Conservation (phyloP, 2,888 invertebrate genomes). For the Villa cingulata region DNA sequence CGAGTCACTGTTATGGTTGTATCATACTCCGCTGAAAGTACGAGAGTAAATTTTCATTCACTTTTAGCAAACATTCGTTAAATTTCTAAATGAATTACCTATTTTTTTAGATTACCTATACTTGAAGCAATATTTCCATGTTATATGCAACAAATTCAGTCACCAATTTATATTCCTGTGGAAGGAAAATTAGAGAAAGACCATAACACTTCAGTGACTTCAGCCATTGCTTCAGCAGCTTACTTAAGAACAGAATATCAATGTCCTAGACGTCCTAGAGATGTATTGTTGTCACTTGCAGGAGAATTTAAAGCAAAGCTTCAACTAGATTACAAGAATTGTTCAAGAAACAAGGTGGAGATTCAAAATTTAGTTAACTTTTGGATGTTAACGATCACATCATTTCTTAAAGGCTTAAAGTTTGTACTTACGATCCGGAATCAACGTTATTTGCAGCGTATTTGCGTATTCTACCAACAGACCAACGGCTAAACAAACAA, state of each 20-base stretch:
- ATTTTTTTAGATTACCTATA: conserved; percentile 83
- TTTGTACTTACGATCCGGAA: conserved; percentile 93
- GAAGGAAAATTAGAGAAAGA: conserved; percentile 90
- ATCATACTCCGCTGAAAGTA: conserved; percentile 93
- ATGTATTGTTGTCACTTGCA: conserved; percentile 81
- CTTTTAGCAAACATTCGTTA: too few relatives aligned
- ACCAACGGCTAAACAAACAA: conserved; percentile 74
- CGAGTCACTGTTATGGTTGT: conserved; percentile 97
- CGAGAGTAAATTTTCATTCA: too few relatives aligned
- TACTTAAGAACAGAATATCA: conserved; percentile 71
- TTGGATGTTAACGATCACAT: conserved; percentile 91
- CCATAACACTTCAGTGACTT: conserved; percentile 61
- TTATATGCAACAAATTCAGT: conserved; percentile 86
- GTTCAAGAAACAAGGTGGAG: conserved; percentile 70
- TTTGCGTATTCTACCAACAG: conserved; percentile 79
- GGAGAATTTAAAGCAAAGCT: conserved; percentile 92
- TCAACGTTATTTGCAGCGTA: conserved; percentile 89
- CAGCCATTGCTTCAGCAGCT: conserved; percentile 78
- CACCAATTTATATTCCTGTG: conserved; percentile 64
- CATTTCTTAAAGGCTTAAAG: conserved; percentile 91
- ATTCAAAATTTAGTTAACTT: conserved; percentile 79
- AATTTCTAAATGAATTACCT: too few relatives aligned
- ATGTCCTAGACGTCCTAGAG: conserved; percentile 85
- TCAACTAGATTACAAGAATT: too few relatives aligned
- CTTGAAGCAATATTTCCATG: conserved; percentile 93